Evolutionary conservation across 2,797 vertebrate species (phyloP).

Genomic region (Eutrigla gurnardus): DNA sequence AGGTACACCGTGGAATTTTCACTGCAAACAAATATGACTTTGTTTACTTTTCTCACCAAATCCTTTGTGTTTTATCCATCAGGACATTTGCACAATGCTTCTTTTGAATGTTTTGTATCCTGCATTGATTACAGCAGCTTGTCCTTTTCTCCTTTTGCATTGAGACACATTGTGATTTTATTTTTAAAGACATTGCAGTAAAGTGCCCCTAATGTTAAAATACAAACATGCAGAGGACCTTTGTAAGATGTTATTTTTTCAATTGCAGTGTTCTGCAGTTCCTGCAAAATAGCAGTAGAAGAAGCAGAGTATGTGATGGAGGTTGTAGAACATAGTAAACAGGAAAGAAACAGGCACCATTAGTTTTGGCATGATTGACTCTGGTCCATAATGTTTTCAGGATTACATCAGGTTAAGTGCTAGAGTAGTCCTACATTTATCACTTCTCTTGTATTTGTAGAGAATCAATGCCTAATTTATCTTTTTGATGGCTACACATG

Average conservation of each 20-base stretch:
- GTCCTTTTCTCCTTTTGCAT: neutral
- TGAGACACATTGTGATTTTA: neutral
- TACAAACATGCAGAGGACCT: no score
- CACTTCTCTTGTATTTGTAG: conserved; percentile 12
- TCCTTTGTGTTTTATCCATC: neutral
- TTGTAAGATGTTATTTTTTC: no score
- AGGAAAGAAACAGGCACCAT: neutral
- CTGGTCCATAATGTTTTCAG: neutral
- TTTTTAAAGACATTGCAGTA: neutral
- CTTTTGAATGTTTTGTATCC: neutral
- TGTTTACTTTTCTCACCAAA: conserved; percentile 14
- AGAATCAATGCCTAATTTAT: conserved; percentile 11
- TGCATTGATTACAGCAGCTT: conserved; percentile 2
- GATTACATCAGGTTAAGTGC: neutral
- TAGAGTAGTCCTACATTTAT: neutral
- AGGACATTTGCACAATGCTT: neutral
- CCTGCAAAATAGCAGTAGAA: neutral
- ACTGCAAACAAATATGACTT: neutral
- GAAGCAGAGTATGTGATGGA: neutral
- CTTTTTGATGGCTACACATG: conserved; percentile 12
- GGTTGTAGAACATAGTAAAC: neutral
- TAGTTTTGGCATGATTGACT: neutral
- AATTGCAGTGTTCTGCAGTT: no score
- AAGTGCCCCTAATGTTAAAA: neutral
- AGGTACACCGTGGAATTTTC: neutral